Percentiles rank a stretch among this genome's conserved stretches.
These are phyloP conservation scores for Aquatica leii DNA, from an alignment of 2,888 invertebrate species.

Conservation along the genomic window DNA sequence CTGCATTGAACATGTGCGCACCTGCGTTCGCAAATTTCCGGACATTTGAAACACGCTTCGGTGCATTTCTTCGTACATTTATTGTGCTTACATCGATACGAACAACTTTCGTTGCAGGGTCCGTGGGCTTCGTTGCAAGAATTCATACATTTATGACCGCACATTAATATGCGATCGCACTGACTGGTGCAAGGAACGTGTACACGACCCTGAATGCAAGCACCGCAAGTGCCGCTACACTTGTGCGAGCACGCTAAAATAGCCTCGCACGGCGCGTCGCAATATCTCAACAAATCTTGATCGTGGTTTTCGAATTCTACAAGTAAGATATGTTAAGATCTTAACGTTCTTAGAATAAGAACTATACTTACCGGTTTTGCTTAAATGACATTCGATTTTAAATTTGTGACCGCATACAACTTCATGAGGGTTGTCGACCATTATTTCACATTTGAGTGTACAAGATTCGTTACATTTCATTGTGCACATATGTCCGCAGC, in stretches of 20 bases:
- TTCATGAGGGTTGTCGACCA: constrained; percentile 45
- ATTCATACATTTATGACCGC: background rate
- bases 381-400: constrained; percentile 58
- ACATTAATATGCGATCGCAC: background rate
- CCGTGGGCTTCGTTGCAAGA: background rate
- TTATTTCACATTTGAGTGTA: too few relatives aligned
- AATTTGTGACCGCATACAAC: constrained; percentile 64
- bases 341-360: too few relatives aligned
- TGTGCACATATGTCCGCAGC: constrained; percentile 61
- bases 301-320: too few relatives aligned
- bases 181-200: background rate
- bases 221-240: background rate
- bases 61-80: background rate
- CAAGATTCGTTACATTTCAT: too few relatives aligned
- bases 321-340: too few relatives aligned
- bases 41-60: background rate
- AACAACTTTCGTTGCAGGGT: background rate
- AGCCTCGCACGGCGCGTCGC: background rate
- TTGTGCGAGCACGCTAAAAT: background rate
- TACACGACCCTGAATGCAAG: background rate
- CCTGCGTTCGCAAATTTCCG: background rate
- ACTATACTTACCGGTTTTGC: constrained; percentile 37
- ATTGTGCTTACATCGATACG: background rate
- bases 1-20: background rate
- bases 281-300: too few relatives aligned